A percentile compares a stretch with the other conserved stretches of the same genome.
Evolutionary conservation across 1,140 invertebrate species (phyloP).

Genomic region (Heterodera carotae): DNA sequence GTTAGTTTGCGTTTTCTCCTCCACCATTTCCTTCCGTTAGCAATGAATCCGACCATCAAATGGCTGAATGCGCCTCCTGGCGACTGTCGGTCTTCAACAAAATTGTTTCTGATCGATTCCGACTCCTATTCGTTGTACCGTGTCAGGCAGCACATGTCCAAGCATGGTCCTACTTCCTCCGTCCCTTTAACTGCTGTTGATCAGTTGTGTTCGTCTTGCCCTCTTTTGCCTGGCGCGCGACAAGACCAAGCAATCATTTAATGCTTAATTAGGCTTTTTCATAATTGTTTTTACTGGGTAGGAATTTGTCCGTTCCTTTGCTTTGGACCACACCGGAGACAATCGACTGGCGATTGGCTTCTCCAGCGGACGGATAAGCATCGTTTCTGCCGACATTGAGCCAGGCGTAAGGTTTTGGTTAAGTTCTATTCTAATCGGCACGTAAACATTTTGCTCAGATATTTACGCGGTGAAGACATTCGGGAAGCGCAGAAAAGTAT

Average conservation of each 20-base stretch:
- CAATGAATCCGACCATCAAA: slow-evolving; percentile 26
- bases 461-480: slow-evolving; percentile 30
- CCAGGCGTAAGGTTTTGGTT: slow-evolving; percentile 2
- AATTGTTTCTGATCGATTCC: slow-evolving; percentile 31
- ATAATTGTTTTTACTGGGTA: slow-evolving; percentile 2
- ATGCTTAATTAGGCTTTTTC: too few relatives aligned
- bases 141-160: not conserved
- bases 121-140: slow-evolving; percentile 29
- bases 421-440: not conserved
- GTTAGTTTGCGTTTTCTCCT: too few relatives aligned
- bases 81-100: slow-evolving; percentile 3
- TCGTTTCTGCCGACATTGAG: slow-evolving; percentile 22
- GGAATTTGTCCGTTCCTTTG: slow-evolving; percentile 28
- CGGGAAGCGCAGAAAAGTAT: slow-evolving; percentile 35
- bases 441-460: not conserved
- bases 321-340: slow-evolving; percentile 25
- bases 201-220: not conserved
- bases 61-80: slow-evolving; percentile 17
- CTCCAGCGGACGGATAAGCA: slow-evolving; percentile 30
- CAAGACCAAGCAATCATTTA: slow-evolving; percentile 30
- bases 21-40: too few relatives aligned
- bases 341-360: slow-evolving; percentile 36
- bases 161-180: not conserved
- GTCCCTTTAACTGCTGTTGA: not conserved
- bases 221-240: not conserved